Conservation (phyloP, 1,140 invertebrate species). For the Charaxes varanes region DNA sequence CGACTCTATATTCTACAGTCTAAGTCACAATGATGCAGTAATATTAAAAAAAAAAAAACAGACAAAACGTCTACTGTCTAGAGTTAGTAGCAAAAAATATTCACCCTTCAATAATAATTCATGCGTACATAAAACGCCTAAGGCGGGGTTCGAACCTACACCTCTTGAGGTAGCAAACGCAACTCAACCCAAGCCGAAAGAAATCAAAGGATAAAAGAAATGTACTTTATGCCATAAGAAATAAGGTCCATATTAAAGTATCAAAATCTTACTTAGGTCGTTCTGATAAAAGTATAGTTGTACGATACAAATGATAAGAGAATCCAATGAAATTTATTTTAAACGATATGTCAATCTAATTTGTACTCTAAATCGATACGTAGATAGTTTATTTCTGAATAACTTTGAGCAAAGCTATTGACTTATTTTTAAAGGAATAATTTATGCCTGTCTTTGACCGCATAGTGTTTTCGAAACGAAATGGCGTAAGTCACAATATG, state of each 20-base stretch:
- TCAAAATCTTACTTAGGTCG: conserved; percentile 12
- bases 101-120: conserved; percentile 23
- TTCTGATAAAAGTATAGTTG: conserved; percentile 10
- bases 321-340: conserved; percentile 34
- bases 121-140: conserved; percentile 36
- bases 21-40: too few relatives aligned
- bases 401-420: conserved; percentile 16
- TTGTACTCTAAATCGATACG: conserved; percentile 10
- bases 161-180: conserved; percentile 22
- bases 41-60: too few relatives aligned
- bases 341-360: conserved; percentile 11
- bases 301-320: conserved; percentile 37
- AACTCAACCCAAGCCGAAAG: conserved; percentile 22
- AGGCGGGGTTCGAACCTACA: conserved; percentile 45
- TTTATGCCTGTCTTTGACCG: conserved; percentile 46
- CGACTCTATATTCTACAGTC: too few relatives aligned
- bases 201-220: conserved; percentile 9
- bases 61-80: too few relatives aligned
- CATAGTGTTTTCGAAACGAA: conserved; percentile 14
- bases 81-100: too few relatives aligned
- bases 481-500: conserved; percentile 16
- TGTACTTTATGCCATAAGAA: conserved; percentile 1
- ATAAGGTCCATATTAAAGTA: conserved; percentile 20
- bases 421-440: conserved; percentile 42
- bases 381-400: conserved; percentile 16